These are phyloP conservation scores for Sarcophilus harrisii DNA, from an alignment of 2,797 vertebrate genomes.

Conservation along the genomic window DNA sequence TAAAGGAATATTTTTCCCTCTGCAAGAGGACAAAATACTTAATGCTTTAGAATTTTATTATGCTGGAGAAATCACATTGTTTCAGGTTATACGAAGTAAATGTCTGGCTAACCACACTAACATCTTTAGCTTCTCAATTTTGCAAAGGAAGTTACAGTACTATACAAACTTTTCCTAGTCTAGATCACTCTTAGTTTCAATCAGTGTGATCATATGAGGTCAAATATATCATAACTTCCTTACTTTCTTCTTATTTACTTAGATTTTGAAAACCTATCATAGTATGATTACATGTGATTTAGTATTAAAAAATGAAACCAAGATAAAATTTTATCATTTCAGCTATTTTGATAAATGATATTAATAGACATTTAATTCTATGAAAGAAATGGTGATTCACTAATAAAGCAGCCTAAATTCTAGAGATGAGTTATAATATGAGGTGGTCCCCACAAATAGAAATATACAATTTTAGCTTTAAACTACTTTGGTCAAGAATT, in stretches of 20 bases:
- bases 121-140: background rate
- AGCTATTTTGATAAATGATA: background rate
- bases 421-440: background rate
- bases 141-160: background rate
- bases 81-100: background rate
- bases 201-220: background rate
- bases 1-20: background rate
- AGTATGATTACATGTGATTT: background rate
- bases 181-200: background rate
- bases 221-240: background rate
- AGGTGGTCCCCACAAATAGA: background rate
- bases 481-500: background rate
- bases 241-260: background rate
- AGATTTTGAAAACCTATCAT: background rate
- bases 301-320: too few relatives aligned
- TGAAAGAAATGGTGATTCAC: background rate
- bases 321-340: background rate
- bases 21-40: conserved; percentile 4
- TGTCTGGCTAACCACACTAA: background rate
- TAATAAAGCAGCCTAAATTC: background rate
- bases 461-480: background rate
- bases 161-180: background rate
- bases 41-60: background rate
- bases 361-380: background rate
- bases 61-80: background rate